A percentile compares a stretch with the other conserved stretches of the same genome.
phyloP scores from a whole-genome alignment of 2,113 vertebrate genomes.

The Myiopsitta monachus region DNA sequence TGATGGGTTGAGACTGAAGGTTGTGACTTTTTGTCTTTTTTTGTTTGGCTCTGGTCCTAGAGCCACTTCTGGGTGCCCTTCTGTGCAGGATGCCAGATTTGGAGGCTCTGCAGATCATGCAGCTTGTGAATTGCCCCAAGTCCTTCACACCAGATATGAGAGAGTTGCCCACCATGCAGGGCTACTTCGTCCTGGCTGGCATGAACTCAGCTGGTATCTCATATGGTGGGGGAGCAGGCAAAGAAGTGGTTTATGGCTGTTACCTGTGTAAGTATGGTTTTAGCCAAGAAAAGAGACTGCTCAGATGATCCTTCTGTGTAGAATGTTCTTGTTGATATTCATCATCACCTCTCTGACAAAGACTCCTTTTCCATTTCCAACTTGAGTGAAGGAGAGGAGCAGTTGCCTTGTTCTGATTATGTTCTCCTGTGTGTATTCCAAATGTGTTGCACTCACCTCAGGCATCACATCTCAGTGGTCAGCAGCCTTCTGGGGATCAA shows the following conservation, averaged over 20 bases:
- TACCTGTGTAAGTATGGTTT: neutral
- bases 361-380: neutral
- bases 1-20: neutral
- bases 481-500: neutral
- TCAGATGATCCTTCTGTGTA: neutral
- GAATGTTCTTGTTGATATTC: neutral
- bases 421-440: neutral
- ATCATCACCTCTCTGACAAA: neutral
- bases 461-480: neutral
- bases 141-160: constrained; percentile 97
- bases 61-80: constrained; percentile 87
- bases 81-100: constrained; percentile 88
- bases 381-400: neutral
- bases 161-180: constrained; percentile 83
- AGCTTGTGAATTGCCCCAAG: constrained; percentile 94
- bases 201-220: constrained; percentile 96
- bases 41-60: constrained; percentile 65
- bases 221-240: constrained; percentile 92
- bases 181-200: constrained; percentile 91
- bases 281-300: neutral
- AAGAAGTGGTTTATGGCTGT: constrained; percentile 76
- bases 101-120: constrained; percentile 88
- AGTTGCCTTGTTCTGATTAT: neutral
- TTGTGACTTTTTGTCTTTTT: neutral
- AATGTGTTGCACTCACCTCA: neutral